A percentile compares a stretch with the other conserved stretches of the same genome.
Conservation (phyloP, 2,113 vertebrate species). For the Piaya cayana region DNA sequence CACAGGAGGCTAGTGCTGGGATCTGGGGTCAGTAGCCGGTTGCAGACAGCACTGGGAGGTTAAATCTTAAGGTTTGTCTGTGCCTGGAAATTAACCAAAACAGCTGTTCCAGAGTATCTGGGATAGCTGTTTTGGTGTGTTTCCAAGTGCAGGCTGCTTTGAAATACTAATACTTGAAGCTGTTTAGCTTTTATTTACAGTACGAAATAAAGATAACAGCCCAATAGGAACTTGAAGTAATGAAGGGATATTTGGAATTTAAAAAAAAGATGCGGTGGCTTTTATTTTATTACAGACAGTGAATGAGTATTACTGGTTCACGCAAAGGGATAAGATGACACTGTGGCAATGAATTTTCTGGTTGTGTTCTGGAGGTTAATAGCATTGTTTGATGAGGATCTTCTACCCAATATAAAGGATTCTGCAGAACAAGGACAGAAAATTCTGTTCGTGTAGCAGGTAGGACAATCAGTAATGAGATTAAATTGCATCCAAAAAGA, state of each 20-base stretch:
- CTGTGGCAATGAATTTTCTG: background rate
- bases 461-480: background rate
- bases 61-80: constrained; percentile 26
- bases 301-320: background rate
- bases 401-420: background rate
- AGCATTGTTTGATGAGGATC: fast-evolving
- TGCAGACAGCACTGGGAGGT: constrained; percentile 6
- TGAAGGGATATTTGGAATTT: background rate
- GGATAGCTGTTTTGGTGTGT: constrained; percentile 8
- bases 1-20: background rate
- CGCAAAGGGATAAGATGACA: background rate
- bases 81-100: constrained; percentile 39
- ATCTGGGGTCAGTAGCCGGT: background rate
- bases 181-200: constrained; percentile 23
- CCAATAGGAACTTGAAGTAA: background rate
- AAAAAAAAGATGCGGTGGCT: background rate
- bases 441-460: background rate
- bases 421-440: background rate
- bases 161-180: constrained; percentile 36
- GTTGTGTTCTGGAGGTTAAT: background rate
- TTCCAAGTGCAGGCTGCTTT: constrained; percentile 48
- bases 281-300: background rate
- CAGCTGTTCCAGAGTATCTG: background rate
- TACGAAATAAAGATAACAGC: constrained; percentile 3
- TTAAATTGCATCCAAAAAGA: background rate